Evolutionary conservation across 1,140 invertebrate species (phyloP).

Genomic region (Araneus ventricosus): DNA sequence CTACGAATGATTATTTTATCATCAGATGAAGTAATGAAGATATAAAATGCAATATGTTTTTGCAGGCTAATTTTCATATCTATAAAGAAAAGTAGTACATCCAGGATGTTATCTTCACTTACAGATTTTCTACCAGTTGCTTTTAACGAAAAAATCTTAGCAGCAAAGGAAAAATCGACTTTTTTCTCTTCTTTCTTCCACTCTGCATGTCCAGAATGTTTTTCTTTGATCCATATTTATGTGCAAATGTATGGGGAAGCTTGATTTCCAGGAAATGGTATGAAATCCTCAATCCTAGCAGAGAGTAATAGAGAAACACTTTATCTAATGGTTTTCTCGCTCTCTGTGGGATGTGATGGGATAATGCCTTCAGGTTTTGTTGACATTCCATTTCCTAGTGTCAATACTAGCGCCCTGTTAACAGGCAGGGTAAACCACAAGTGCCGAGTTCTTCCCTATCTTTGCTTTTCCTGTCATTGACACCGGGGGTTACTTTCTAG

Average conservation of each 20-base stretch:
- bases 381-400: slow-evolving; percentile 60
- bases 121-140: too few relatives aligned
- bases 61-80: too few relatives aligned
- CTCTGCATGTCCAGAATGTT: not conserved
- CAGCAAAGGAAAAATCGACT: not conserved
- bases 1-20: too few relatives aligned
- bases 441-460: slow-evolving; percentile 2
- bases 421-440: slow-evolving; percentile 52
- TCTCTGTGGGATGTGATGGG: not conserved
- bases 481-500: not conserved
- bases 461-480: slow-evolving; percentile 15
- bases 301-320: not conserved
- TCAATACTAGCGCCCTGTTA: slow-evolving; percentile 49
- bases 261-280: not conserved
- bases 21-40: too few relatives aligned
- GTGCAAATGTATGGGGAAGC: not conserved
- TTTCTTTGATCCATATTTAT: not conserved
- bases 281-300: not conserved
- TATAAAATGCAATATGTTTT: too few relatives aligned
- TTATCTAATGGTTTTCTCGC: slow-evolving; percentile 45
- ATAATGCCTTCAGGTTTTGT: slow-evolving; percentile 42
- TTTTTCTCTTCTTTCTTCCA: not conserved
- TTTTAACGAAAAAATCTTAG: too few relatives aligned
- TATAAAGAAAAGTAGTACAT: too few relatives aligned
- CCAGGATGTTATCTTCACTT: too few relatives aligned